phyloP scores from a whole-genome alignment of 2,797 vertebrate species.

The Sebastes variabilis region DNA sequence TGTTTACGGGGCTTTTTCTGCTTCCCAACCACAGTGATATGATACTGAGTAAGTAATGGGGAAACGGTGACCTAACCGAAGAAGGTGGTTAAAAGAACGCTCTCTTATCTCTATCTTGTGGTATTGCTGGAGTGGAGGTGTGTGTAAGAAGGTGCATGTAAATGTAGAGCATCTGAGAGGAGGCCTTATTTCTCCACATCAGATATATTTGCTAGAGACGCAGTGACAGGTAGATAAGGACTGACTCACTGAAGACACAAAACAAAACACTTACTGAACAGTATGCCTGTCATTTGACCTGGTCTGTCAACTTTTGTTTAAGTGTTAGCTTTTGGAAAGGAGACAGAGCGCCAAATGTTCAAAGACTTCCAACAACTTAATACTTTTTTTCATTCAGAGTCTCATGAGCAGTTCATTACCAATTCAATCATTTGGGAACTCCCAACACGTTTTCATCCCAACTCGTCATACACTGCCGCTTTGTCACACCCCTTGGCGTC shows the following conservation, averaged over 20 bases:
- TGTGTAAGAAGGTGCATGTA: slow-evolving; percentile 40
- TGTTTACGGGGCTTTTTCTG: slow-evolving; percentile 61
- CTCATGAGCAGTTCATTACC: background rate
- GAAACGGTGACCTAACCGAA: slow-evolving; percentile 69
- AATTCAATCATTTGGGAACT: background rate
- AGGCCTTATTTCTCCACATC: slow-evolving; percentile 57
- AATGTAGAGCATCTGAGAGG: slow-evolving; percentile 58
- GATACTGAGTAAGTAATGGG: slow-evolving; percentile 51
- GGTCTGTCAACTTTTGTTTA: background rate
- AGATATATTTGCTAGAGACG: slow-evolving; percentile 36
- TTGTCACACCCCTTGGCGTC: too few species aligned
- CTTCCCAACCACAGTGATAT: slow-evolving; percentile 62
- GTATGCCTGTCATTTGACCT: background rate
- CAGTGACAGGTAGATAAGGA: slow-evolving; percentile 22
- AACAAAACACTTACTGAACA: background rate
- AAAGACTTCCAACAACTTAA: background rate
- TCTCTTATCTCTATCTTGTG: slow-evolving; percentile 73
- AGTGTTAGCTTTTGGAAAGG: background rate
- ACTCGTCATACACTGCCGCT: too few species aligned
- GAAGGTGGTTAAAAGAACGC: slow-evolving; percentile 50
- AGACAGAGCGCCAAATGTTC: background rate
- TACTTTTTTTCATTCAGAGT: background rate
- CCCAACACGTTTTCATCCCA: too few species aligned
- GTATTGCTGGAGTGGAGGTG: slow-evolving; percentile 57
- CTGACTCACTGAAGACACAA: background rate